Conservation (phyloP, 2,113 vertebrate species). For the Rynchops niger region DNA sequence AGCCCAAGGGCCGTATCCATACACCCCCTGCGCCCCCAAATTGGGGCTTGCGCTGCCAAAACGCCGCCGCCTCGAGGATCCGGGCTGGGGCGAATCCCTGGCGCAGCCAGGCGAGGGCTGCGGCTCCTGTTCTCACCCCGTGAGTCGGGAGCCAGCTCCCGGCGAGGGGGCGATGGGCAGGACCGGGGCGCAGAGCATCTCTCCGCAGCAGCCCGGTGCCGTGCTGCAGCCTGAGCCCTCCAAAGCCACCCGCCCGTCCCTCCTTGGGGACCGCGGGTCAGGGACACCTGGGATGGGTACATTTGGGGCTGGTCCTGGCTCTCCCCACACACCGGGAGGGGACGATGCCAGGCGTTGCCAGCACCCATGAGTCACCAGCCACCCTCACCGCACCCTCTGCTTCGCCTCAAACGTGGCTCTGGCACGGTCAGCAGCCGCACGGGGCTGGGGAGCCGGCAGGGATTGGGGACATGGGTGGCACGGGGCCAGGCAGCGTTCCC, state of each 20-base stretch:
- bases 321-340: background rate
- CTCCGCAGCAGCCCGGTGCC: background rate
- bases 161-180: background rate
- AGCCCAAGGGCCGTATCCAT: background rate
- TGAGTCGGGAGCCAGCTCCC: background rate
- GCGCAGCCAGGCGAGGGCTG: background rate
- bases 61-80: background rate
- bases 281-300: background rate
- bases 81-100: background rate
- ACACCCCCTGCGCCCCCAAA: accelerated
- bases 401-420: accelerated
- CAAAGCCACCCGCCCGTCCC: background rate
- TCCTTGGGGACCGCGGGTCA: background rate
- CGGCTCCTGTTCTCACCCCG: background rate
- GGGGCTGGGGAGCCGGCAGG: background rate
- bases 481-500: background rate
- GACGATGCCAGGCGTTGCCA: background rate
- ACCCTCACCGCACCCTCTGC: background rate
- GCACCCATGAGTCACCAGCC: background rate
- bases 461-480: background rate
- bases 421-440: accelerated
- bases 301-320: background rate
- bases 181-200: background rate
- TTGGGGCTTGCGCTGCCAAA: background rate
- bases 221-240: background rate